A percentile compares a stretch with the other conserved stretches of the same genome.
Evolutionary conservation across 2,888 invertebrate species (phyloP).

Genomic region (Lingula anatina): DNA sequence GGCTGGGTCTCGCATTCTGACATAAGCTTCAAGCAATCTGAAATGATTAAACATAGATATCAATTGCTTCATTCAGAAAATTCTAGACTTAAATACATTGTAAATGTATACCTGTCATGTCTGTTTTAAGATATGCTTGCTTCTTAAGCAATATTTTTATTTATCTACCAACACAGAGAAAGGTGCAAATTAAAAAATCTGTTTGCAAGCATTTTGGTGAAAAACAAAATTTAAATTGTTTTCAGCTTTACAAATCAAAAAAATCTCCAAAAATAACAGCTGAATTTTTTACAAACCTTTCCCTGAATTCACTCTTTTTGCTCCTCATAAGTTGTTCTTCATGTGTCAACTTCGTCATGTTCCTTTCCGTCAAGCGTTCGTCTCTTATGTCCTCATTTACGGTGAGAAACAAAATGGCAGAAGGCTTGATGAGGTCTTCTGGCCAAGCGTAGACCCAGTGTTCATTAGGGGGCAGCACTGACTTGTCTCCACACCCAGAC

Average conservation of each 20-base stretch:
- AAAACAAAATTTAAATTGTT: neutral
- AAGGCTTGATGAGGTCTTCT: slow-evolving; percentile 21
- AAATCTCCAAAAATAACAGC: neutral
- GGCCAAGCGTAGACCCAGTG: slow-evolving; percentile 27
- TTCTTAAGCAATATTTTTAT: no score
- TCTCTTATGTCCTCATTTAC: slow-evolving; percentile 24
- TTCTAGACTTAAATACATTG: neutral
- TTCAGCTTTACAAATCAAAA: neutral
- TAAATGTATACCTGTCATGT: no score
- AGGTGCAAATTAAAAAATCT: no score
- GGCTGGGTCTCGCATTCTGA: slow-evolving; percentile 20
- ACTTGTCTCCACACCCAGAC: slow-evolving; percentile 15
- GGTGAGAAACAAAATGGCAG: slow-evolving; percentile 22
- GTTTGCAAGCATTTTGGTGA: neutral
- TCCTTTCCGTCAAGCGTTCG: slow-evolving; percentile 14
- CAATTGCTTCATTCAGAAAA: neutral
- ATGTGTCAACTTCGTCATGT: slow-evolving; percentile 16
- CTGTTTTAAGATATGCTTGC: no score
- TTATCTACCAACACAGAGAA: no score
- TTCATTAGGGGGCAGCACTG: slow-evolving; percentile 11
- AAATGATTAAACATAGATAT: slow-evolving; percentile 3
- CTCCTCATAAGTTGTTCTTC: slow-evolving; percentile 24
- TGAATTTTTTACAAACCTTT: slow-evolving; percentile 19
- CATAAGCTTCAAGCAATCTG: slow-evolving; percentile 24
- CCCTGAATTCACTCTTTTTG: slow-evolving; percentile 20